These are phyloP conservation scores for Acrocyrtus sp. DNA, from an alignment of 2,888 invertebrate species.

Conservation along the genomic window DNA sequence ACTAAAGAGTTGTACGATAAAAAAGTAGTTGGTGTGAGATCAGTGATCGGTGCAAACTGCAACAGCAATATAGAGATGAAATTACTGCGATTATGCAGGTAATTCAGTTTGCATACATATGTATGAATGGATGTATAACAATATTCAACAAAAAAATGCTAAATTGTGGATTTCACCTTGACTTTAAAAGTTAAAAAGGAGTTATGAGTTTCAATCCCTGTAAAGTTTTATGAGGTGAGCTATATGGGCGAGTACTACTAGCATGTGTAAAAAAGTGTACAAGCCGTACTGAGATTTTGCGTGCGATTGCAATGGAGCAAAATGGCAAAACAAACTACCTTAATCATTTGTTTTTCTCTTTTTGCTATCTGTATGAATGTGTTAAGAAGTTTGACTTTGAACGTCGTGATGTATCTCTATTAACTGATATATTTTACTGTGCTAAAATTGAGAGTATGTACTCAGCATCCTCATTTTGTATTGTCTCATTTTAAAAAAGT, in stretches of 20 bases:
- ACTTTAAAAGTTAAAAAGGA: conserved; percentile 26
- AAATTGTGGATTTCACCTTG: conserved; percentile 31
- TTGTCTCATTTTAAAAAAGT: no score
- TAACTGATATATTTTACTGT: background rate
- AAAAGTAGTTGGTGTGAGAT: background rate
- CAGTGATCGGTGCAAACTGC: background rate
- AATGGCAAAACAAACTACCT: background rate
- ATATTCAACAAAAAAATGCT: background rate
- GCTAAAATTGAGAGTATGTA: no score
- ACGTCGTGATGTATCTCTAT: background rate
- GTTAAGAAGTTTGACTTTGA: background rate
- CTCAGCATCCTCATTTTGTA: no score
- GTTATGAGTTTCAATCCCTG: no score
- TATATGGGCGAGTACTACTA: no score
- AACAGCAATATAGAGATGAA: background rate
- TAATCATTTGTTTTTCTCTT: background rate
- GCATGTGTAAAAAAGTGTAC: no score
- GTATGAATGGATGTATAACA: background rate
- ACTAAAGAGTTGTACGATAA: no score
- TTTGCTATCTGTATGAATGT: background rate
- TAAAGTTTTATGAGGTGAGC: background rate
- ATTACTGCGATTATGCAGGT: background rate
- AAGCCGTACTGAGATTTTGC: background rate
- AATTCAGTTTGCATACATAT: background rate
- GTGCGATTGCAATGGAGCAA: background rate